A percentile compares a stretch with the other conserved stretches of the same genome.
Conservation (phyloP, 2,888 invertebrate genomes). For the Maniola hyperantus region DNA sequence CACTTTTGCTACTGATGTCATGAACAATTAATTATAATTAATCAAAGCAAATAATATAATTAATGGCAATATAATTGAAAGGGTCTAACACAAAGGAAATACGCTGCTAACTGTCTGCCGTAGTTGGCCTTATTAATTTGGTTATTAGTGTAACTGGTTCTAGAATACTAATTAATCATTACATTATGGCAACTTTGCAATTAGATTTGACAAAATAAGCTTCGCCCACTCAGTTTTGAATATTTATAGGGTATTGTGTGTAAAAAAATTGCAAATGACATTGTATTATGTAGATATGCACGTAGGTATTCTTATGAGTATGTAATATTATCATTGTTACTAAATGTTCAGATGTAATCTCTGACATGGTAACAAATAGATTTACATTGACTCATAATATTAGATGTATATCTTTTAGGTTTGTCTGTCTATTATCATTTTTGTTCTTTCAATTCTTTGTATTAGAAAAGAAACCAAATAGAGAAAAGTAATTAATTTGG, state of each 20-base stretch:
- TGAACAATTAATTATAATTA: constrained; percentile 9
- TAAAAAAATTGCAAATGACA: constrained; percentile 13
- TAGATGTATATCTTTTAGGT: not conserved
- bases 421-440: no score
- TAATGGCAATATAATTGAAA: constrained; percentile 31
- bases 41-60: constrained; percentile 24
- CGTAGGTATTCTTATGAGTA: not conserved
- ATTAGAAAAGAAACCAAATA: no score
- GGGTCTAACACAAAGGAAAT: constrained; percentile 29
- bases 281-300: not conserved
- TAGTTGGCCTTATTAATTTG: constrained; percentile 32
- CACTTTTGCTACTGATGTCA: constrained; percentile 10
- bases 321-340: constrained; percentile 15
- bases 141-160: constrained; percentile 33
- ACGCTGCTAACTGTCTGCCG: constrained; percentile 23
- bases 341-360: constrained; percentile 13
- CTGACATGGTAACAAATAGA: constrained; percentile 6
- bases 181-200: constrained; percentile 24
- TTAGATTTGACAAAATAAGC: constrained; percentile 32
- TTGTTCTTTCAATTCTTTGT: no score
- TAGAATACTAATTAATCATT: constrained; percentile 33
- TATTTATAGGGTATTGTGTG: constrained; percentile 24
- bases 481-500: no score
- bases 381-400: not conserved
- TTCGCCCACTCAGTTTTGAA: constrained; percentile 28